Evolutionary conservation across 2,113 vertebrate genomes (phyloP).

Genomic region (Elachura formosa): DNA sequence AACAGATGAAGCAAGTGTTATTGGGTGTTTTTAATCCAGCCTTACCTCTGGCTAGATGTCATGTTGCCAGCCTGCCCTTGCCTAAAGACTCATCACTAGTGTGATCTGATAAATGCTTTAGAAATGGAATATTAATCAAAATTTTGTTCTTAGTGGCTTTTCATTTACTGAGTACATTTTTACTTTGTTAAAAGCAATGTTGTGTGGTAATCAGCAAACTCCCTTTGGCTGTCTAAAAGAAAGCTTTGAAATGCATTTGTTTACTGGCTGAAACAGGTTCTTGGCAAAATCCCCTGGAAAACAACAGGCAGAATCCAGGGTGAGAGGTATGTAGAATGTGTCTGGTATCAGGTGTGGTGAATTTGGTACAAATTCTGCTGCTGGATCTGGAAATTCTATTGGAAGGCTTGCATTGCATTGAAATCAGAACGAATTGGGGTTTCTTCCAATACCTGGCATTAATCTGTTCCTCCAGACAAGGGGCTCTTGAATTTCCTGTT

Average conservation of each 20-base stretch:
- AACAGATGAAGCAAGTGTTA: not conserved
- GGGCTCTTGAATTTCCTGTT: not conserved
- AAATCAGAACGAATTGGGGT: not conserved
- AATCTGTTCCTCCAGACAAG: not conserved
- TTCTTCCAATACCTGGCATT: not conserved
- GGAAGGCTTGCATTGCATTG: not conserved
- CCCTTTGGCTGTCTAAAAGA: not conserved
- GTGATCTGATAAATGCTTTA: not conserved
- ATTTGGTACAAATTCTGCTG: not conserved
- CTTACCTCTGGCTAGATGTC: not conserved
- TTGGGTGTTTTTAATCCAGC: not conserved
- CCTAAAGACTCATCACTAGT: fast-evolving
- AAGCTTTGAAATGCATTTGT: not conserved
- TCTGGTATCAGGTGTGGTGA: not conserved
- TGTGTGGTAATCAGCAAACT: not conserved
- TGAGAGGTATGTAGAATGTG: not conserved
- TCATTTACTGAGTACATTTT: not conserved
- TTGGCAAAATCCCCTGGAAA: not conserved
- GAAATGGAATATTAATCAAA: not conserved
- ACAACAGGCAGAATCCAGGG: not conserved
- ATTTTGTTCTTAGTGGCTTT: not conserved
- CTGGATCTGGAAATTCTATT: not conserved
- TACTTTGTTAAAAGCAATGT: not conserved
- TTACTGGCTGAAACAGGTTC: not conserved
- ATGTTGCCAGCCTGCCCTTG: not conserved